Percentiles rank a stretch among this genome's conserved stretches.
These are phyloP conservation scores for Simalia tracyae DNA, from an alignment of 2,797 vertebrate species.

Conservation along the genomic window DNA sequence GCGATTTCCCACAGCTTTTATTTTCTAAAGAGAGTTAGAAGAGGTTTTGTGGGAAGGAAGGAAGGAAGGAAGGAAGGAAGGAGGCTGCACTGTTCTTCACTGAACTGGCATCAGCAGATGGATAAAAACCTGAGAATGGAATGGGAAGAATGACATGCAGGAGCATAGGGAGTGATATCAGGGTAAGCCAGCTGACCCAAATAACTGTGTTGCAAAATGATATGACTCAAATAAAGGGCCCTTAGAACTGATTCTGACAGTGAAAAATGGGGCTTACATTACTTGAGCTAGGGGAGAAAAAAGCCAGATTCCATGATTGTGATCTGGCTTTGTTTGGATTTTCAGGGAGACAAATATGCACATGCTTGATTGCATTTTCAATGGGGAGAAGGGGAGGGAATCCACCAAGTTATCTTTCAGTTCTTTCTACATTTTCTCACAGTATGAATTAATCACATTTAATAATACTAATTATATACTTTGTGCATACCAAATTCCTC, in stretches of 20 bases:
- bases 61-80: constrained; percentile 20
- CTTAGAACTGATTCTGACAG: constrained; percentile 60
- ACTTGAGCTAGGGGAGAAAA: constrained; percentile 57
- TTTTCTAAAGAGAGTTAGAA: not conserved
- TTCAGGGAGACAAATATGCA: constrained; percentile 46
- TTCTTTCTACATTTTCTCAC: constrained; percentile 65
- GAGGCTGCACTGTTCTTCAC: constrained; percentile 17
- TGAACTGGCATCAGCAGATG: constrained; percentile 40
- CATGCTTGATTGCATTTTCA: constrained; percentile 53
- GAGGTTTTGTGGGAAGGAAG: not conserved
- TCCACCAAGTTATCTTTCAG: constrained; percentile 53
- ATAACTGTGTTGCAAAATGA: constrained; percentile 50
- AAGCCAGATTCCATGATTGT: constrained; percentile 52
- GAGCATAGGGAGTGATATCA: constrained; percentile 25
- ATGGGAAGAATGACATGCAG: constrained; percentile 35
- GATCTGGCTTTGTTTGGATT: constrained; percentile 59
- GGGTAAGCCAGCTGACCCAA: constrained; percentile 33
- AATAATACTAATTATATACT: constrained; percentile 71
- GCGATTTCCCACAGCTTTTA: constrained; percentile 15
- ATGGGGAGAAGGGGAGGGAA: constrained; percentile 54
- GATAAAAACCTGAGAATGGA: constrained; percentile 41
- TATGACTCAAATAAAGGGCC: constrained; percentile 56
- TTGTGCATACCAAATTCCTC: constrained; percentile 69
- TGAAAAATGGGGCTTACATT: constrained; percentile 58
- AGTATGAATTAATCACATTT: constrained; percentile 71